Percentiles rank a stretch among this genome's conserved stretches.
These are phyloP conservation scores for Cercopithecus neglectus DNA, from an alignment of 2,797 vertebrate species.

Conservation along the genomic window DNA sequence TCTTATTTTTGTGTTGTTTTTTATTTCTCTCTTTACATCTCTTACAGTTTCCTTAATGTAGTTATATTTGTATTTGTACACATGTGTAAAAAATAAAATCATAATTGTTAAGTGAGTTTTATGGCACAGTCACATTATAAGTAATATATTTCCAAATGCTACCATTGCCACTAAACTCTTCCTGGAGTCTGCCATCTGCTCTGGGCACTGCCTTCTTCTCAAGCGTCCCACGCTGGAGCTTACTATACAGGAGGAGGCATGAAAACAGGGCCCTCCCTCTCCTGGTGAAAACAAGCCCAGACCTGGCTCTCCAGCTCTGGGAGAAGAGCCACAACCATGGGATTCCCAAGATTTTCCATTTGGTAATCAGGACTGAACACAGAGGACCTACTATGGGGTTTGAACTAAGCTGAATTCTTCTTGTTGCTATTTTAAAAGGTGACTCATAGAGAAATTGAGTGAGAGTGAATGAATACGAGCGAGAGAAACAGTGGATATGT, in stretches of 20 bases:
- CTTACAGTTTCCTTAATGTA: no score
- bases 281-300: background rate
- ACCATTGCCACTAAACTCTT: background rate
- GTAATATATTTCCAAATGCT: no score
- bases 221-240: fast-evolving
- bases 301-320: background rate
- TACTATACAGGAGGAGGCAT: fast-evolving
- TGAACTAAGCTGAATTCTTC: background rate
- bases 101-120: no score
- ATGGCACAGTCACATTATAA: no score
- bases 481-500: no score
- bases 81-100: no score
- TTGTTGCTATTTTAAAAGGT: background rate
- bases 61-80: no score
- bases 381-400: background rate
- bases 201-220: background rate
- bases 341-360: no score
- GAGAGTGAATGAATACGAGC: no score
- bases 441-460: background rate
- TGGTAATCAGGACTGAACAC: no score
- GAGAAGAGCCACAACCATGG: background rate
- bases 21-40: no score
- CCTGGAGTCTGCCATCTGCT: background rate
- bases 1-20: no score
- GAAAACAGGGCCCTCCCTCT: background rate